A percentile compares a stretch with the other conserved stretches of the same genome.
These are phyloP conservation scores for Morpho achilles DNA, from an alignment of 2,888 invertebrate species.

Conservation along the genomic window DNA sequence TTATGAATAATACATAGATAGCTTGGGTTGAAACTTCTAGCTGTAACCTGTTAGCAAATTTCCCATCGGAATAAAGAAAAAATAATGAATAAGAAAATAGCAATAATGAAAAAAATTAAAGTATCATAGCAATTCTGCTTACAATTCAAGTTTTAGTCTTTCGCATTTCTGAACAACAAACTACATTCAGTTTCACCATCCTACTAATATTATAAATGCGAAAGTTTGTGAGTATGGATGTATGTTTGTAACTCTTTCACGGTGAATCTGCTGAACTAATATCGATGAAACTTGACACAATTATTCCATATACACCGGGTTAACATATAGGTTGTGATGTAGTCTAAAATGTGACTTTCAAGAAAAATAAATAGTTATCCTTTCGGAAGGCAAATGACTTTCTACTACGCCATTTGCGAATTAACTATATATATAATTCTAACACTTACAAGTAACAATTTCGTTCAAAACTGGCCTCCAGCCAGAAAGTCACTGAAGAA, in stretches of 20 bases:
- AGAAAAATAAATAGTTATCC: not conserved
- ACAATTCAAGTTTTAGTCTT: not conserved
- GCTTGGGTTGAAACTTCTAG: no score
- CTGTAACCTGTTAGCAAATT: no score
- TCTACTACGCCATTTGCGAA: constrained; percentile 1
- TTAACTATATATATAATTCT: no score
- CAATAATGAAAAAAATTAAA: not conserved
- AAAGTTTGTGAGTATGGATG: not conserved
- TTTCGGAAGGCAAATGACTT: not conserved
- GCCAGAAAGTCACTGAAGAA: constrained; percentile 21
- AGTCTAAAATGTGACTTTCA: not conserved
- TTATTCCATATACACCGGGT: no score
- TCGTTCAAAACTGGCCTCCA: constrained; percentile 20
- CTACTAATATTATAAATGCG: not conserved
- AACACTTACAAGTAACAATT: constrained; percentile 21
- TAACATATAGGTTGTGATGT: no score
- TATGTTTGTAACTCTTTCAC: no score
- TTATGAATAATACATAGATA: no score
- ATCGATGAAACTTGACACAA: no score
- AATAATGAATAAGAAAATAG: not conserved
- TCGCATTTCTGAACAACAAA: not conserved
- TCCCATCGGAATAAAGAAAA: no score
- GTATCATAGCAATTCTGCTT: not conserved
- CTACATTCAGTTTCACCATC: not conserved
- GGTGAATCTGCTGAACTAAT: no score